These are phyloP conservation scores for Toxostoma redivivum DNA, from an alignment of 2,113 vertebrate species.

Conservation along the genomic window DNA sequence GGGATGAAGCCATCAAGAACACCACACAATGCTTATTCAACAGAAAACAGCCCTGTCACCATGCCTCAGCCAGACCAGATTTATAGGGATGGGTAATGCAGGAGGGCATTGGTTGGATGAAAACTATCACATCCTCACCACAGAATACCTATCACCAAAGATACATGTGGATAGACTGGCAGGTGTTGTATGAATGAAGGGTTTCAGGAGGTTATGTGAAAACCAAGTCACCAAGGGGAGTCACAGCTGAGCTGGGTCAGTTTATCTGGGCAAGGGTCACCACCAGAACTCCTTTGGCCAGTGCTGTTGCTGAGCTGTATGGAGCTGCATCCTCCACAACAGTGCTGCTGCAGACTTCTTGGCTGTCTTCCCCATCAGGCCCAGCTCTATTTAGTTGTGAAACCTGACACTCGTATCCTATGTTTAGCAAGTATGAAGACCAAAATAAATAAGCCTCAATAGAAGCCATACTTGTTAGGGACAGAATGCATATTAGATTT, in stretches of 20 bases:
- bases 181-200: neutral
- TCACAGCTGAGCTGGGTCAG: neutral
- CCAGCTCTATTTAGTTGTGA: neutral
- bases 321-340: neutral
- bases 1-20: accelerated
- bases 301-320: neutral
- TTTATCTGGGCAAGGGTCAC: neutral
- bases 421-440: neutral
- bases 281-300: neutral
- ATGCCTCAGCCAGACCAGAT: neutral
- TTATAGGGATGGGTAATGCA: neutral
- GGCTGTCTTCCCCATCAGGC: neutral
- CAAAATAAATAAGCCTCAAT: neutral
- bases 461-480: neutral
- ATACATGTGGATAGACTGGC: accelerated
- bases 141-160: neutral
- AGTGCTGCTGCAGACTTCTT: neutral
- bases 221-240: neutral
- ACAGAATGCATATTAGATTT: neutral
- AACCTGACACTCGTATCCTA: neutral
- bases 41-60: neutral
- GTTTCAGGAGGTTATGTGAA: neutral
- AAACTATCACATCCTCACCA: neutral
- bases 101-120: neutral
- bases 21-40: accelerated